These are phyloP conservation scores for Macquaria ambigua DNA, from an alignment of 2,113 vertebrate genomes.

Conservation along the genomic window DNA sequence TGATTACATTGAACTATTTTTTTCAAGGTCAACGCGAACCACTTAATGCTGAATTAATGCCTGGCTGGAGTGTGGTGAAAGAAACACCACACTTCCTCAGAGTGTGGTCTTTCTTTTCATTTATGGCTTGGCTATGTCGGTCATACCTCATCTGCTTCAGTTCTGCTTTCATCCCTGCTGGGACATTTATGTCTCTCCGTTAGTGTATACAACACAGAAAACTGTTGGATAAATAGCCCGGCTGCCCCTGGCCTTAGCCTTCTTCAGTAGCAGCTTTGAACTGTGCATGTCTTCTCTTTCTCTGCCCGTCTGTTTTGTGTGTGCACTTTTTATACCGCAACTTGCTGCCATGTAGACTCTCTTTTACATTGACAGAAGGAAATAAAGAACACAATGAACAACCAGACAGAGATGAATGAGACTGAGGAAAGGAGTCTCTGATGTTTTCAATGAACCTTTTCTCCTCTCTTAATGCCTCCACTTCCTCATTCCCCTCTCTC, in stretches of 20 bases:
- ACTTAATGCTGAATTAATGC: neutral
- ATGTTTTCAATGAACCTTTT: neutral
- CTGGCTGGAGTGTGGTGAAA: neutral
- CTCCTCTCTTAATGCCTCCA: neutral
- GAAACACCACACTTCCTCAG: neutral
- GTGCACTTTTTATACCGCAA: neutral
- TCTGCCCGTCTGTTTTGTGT: neutral
- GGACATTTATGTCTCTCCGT: slow-evolving; percentile 19
- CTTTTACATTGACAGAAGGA: neutral
- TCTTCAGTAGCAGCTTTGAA: slow-evolving; percentile 22
- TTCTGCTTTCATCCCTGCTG: slow-evolving; percentile 20
- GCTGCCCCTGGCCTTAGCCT: slow-evolving; percentile 26
- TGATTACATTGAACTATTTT: neutral
- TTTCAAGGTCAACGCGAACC: neutral
- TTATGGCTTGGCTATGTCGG: neutral
- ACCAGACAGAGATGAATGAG: neutral
- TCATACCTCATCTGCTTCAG: slow-evolving; percentile 21
- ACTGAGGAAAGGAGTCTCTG: neutral
- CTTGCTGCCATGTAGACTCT: neutral
- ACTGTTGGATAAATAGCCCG: slow-evolving; percentile 70
- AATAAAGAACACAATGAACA: neutral
- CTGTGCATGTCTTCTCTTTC: neutral
- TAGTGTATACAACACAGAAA: slow-evolving; percentile 55
- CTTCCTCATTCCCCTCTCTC: slow-evolving; percentile 29
- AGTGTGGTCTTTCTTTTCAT: neutral